These are phyloP conservation scores for Catocala nupta DNA, from an alignment of 2,888 invertebrate species.

Conservation along the genomic window DNA sequence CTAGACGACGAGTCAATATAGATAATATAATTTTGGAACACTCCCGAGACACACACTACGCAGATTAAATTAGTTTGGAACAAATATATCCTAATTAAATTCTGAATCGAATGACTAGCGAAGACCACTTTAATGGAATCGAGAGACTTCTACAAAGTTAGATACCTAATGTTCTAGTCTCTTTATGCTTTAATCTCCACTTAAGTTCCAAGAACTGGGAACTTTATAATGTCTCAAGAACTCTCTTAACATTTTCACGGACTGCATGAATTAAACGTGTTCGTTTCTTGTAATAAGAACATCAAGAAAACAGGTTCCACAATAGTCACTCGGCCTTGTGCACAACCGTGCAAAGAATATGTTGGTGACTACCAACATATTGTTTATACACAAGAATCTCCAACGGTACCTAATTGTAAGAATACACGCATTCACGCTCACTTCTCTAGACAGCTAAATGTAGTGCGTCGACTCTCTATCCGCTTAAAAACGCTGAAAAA, in stretches of 20 bases:
- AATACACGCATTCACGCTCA: neutral
- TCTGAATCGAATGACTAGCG: neutral
- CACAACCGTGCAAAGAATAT: too few species aligned
- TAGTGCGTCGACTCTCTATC: too few species aligned
- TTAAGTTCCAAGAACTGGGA: too few species aligned
- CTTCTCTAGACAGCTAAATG: too few species aligned
- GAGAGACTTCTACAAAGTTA: slow-evolving; percentile 1
- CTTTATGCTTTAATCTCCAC: too few species aligned
- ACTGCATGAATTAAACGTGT: neutral
- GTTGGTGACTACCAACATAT: too few species aligned
- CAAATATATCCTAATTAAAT: neutral
- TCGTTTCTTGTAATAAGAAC: neutral
- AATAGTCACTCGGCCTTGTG: slow-evolving; percentile 7
- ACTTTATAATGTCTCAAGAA: too few species aligned
- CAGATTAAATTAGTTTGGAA: neutral
- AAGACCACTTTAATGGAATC: neutral
- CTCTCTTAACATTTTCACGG: too few species aligned
- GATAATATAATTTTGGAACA: too few species aligned
- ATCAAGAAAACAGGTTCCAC: slow-evolving; percentile 5
- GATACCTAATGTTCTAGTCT: too few species aligned
- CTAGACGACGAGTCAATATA: too few species aligned
- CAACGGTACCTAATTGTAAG: neutral
- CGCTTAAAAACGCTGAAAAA: too few species aligned
- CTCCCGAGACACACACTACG: neutral
- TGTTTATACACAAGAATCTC: slow-evolving; percentile 2